Conservation (phyloP, 2,113 vertebrate species). For the Ibidorhyncha struthersii region DNA sequence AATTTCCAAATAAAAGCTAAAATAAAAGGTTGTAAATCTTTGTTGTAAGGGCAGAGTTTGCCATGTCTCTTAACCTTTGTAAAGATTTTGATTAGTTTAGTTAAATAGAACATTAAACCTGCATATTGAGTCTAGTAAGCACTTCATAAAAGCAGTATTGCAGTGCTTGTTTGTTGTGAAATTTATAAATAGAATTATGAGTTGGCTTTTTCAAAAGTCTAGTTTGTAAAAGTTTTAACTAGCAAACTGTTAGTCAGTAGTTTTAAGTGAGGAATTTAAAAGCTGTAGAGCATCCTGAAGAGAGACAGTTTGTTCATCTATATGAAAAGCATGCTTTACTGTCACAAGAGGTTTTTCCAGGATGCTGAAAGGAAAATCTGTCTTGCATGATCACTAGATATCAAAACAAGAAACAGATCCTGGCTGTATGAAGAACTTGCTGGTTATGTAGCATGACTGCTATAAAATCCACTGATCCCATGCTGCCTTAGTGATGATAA, state of each 20-base stretch:
- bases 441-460: accelerated
- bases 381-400: neutral
- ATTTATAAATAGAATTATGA: neutral
- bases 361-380: neutral
- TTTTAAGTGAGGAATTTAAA: neutral
- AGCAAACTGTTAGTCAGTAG: neutral
- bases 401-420: neutral
- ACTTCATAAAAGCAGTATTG: neutral
- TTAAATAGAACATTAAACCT: neutral
- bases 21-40: neutral
- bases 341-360: neutral
- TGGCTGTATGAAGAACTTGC: neutral
- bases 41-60: neutral
- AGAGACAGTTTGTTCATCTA: neutral
- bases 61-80: neutral
- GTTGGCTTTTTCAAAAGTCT: neutral
- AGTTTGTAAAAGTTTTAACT: neutral
- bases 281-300: neutral
- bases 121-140: neutral
- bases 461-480: neutral
- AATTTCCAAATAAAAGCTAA: neutral
- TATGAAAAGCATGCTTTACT: neutral
- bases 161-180: neutral
- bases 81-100: neutral
- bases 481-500: no score